These are phyloP conservation scores for human DNA, from an alignment of 2,113 vertebrate species.

Conservation along the genomic window DNA sequence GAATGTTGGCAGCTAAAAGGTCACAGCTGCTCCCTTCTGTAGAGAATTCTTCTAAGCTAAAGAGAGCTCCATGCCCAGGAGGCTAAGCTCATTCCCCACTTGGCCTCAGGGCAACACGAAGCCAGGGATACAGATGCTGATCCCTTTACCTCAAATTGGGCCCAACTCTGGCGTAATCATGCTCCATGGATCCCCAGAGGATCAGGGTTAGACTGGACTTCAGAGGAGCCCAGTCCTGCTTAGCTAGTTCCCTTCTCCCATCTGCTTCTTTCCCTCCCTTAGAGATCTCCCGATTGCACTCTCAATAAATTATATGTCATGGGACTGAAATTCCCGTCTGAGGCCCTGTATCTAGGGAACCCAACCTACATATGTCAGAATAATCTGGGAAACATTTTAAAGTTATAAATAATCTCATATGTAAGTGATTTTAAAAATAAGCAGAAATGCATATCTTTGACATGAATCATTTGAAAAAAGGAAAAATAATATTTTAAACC, in stretches of 20 bases:
- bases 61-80: not conserved
- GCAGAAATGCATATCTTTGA: not conserved
- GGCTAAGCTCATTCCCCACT: not conserved
- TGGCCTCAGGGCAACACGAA: not conserved
- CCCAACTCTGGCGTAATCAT: not conserved
- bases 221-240: not conserved
- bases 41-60: not conserved
- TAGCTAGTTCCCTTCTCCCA: not conserved
- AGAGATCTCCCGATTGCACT: not conserved
- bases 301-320: not conserved
- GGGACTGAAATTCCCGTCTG: not conserved
- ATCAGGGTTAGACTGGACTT: not conserved
- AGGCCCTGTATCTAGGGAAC: not conserved
- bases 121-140: accelerated
- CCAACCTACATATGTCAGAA: not conserved
- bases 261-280: not conserved
- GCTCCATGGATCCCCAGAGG: not conserved
- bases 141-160: not conserved
- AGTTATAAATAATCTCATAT: constrained; percentile 14
- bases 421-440: constrained; percentile 15
- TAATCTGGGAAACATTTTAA: not conserved
- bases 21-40: not conserved
- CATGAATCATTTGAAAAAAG: constrained; percentile 7
- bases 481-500: not conserved
- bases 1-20: not conserved